A percentile compares a stretch with the other conserved stretches of the same genome.
These are phyloP conservation scores for Macrobrachium rosenbergii DNA, from an alignment of 1,140 invertebrate species.

Conservation along the genomic window DNA sequence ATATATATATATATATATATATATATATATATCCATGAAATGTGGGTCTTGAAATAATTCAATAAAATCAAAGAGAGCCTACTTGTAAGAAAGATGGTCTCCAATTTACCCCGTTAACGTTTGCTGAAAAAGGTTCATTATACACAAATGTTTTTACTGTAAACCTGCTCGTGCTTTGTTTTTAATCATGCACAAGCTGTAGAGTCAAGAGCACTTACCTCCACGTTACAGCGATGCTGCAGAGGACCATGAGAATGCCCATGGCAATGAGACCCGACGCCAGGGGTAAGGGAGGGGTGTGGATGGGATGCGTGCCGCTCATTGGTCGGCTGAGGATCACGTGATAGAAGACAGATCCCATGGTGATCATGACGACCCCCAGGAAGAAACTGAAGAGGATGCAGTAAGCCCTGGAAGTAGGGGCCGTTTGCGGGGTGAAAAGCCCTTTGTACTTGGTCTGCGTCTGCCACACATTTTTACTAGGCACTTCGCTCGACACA, in stretches of 20 bases:
- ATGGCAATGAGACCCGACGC: conserved; percentile 23
- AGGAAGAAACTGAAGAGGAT: conserved; percentile 41
- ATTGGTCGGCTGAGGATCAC: conserved; percentile 53
- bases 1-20: no score
- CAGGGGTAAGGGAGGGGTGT: conserved; percentile 50
- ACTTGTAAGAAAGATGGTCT: no score
- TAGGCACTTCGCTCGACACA: no score
- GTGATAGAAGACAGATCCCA: conserved; percentile 52
- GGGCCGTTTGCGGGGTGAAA: conserved; percentile 46
- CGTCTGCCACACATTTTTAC: background rate
- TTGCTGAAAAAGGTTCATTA: no score
- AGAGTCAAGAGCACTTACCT: background rate
- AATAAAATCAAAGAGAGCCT: no score
- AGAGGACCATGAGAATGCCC: conserved; percentile 27
- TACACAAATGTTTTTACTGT: background rate
- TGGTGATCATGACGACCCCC: conserved; percentile 48
- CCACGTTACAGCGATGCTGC: conserved; percentile 38
- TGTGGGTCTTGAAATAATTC: no score
- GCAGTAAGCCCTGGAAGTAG: conserved; percentile 54
- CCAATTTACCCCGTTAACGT: no score
- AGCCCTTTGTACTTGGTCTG: conserved; percentile 45
- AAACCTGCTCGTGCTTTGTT: background rate
- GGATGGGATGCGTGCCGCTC: conserved; percentile 51
- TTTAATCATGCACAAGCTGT: background rate
- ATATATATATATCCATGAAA: no score